These are phyloP conservation scores for Neodiprion virginianus DNA, from an alignment of 1,140 invertebrate species.

Conservation along the genomic window DNA sequence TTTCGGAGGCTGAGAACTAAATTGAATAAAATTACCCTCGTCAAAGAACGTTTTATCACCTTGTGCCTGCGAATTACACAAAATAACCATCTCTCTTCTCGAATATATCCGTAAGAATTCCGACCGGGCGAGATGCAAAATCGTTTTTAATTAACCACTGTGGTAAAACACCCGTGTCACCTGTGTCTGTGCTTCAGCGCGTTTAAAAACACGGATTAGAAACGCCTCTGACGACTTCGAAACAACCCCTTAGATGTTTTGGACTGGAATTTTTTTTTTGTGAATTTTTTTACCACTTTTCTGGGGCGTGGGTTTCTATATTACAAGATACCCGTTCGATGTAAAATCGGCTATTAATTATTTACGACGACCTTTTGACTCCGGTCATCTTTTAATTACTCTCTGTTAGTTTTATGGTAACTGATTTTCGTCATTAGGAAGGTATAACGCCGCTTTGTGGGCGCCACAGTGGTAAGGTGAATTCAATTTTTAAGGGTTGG, in stretches of 20 bases:
- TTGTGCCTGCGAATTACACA: too few relatives aligned
- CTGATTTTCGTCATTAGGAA: background rate
- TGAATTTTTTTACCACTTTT: too few relatives aligned
- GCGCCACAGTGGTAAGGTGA: background rate
- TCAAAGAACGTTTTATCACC: too few relatives aligned
- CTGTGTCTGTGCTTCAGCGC: background rate
- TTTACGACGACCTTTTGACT: background rate
- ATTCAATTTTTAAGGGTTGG: background rate
- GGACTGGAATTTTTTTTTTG: too few relatives aligned
- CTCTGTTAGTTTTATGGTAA: constrained; percentile 5
- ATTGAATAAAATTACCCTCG: background rate
- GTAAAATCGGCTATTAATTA: background rate
- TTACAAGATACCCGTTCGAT: background rate
- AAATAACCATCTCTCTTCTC: too few relatives aligned
- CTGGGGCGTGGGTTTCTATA: too few relatives aligned
- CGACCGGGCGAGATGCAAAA: too few relatives aligned
- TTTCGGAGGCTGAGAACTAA: background rate
- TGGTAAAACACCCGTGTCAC: too few relatives aligned
- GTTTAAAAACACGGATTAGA: too few relatives aligned
- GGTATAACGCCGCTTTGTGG: background rate
- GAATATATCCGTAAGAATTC: too few relatives aligned
- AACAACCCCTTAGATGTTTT: background rate
- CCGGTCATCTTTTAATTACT: constrained; percentile 7
- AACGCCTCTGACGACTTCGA: too few relatives aligned
- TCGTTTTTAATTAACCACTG: too few relatives aligned